Percentiles rank a stretch among this genome's conserved stretches.
These are phyloP conservation scores for Dendrolimus kikuchii DNA, from an alignment of 1,140 invertebrate genomes.

Conservation along the genomic window DNA sequence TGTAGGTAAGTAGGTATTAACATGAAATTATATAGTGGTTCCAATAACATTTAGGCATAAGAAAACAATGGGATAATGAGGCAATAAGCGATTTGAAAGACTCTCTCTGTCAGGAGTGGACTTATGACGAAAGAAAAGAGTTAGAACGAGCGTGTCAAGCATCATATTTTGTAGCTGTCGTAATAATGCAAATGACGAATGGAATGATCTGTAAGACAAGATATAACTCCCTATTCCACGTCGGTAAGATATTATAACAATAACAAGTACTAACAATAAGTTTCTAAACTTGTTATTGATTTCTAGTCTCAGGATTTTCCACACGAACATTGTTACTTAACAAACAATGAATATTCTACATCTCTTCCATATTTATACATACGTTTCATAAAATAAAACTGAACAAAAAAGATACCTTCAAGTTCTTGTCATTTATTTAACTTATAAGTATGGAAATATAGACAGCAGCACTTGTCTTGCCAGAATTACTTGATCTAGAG, in stretches of 20 bases:
- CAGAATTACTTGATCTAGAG: no score
- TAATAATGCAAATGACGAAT: constrained; percentile 86
- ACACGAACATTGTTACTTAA: no score
- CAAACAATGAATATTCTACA: no score
- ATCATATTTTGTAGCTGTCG: constrained; percentile 85
- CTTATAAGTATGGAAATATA: no score
- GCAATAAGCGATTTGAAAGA: constrained; percentile 84
- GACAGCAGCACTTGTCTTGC: no score
- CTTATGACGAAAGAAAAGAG: constrained; percentile 75
- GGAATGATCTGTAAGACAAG: constrained; percentile 86
- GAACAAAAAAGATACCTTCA: no score
- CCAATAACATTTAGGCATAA: constrained; percentile 31
- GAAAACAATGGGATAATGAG: constrained; percentile 80
- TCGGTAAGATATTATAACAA: constrained; percentile 32
- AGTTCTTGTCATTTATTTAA: no score
- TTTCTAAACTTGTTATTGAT: not conserved
- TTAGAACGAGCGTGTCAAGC: constrained; percentile 85
- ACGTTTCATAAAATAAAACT: no score
- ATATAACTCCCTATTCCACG: constrained; percentile 81
- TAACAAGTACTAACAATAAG: not conserved
- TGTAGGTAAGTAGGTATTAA: no score
- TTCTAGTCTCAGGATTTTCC: not conserved
- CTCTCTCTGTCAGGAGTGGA: constrained; percentile 88
- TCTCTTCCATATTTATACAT: no score
- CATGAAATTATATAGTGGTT: not conserved